These are phyloP conservation scores for Tiliacea citrago DNA, from an alignment of 2,888 invertebrate genomes.

Conservation along the genomic window DNA sequence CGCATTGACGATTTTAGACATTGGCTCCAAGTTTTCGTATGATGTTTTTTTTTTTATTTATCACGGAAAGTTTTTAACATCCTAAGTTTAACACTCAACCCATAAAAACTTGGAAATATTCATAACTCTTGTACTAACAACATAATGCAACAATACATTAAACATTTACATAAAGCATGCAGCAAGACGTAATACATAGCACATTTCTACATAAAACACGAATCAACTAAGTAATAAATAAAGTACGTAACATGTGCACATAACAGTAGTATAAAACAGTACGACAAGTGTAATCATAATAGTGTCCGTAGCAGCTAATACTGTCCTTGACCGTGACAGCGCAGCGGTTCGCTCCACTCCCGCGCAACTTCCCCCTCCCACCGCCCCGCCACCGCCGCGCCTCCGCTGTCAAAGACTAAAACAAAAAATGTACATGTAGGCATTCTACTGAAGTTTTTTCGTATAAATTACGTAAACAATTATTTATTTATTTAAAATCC, in stretches of 20 bases:
- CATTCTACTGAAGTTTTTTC: constrained; percentile 1
- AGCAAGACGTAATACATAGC: constrained; percentile 10
- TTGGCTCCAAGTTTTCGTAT: neutral
- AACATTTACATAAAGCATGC: constrained; percentile 30
- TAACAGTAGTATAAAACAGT: constrained; percentile 72
- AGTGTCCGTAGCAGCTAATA: constrained; percentile 76
- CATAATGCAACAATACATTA: constrained; percentile 17
- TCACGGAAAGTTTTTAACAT: no score
- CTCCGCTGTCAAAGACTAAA: constrained; percentile 61
- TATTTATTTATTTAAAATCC: no score
- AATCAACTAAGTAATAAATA: constrained; percentile 44
- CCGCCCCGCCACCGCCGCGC: constrained; percentile 54
- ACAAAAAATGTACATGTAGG: constrained; percentile 33
- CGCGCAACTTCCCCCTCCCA: constrained; percentile 71
- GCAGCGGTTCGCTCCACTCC: constrained; percentile 82
- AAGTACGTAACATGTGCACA: constrained; percentile 61
- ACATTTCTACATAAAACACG: constrained; percentile 31
- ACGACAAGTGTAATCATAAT: constrained; percentile 73
- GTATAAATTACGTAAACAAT: neutral
- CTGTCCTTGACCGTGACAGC: constrained; percentile 88
- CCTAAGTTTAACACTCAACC: neutral
- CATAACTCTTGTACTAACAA: neutral
- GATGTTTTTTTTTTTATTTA: neutral
- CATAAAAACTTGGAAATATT: neutral
- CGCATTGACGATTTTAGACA: neutral